Evolutionary conservation across 2,113 vertebrate species (phyloP), one percentile per base, ranked within the genome.

Genomic region (Actenoides lindsayi): DNA sequence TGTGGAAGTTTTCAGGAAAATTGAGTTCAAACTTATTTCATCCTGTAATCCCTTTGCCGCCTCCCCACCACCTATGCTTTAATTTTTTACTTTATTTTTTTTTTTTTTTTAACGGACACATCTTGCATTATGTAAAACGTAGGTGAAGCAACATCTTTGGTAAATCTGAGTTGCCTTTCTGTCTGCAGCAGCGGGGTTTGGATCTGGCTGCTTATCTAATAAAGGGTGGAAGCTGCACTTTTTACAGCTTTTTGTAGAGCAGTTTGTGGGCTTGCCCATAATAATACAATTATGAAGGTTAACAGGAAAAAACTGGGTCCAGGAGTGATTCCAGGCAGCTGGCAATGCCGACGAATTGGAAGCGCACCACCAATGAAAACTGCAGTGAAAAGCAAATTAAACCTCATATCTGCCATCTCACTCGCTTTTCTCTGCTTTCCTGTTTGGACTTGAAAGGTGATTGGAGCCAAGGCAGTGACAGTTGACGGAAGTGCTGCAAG

Each of bases 391-490:
- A 99, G 98, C 99, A 99, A 98, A 99, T 99, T 98, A 99, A 99
- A 98, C 98, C 98, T 98, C 98, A 98, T 99, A 99, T 99, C 99
- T 99, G 98, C 99, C 98, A 98, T 99, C 98, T 98, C 98, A 98
- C 98, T 98, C 97, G 98, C 99, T 99, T 98, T 98, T 98, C 98
- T 98, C 98, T 98, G 98, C 98, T 98, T 99, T 99, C 99, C 99
- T 99, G 99, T 99, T 99, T 99, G 99, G 99, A 99, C 99, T 99
- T 99, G 98, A 99, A 98, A 99, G 98, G 98, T 99, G 98, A 99
- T 99, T 99, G 99, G 99, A 98, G 99, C 98, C 98, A 98, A 98
- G 98, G 98, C 99, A 98, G 97, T 99, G 99, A 99, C 99, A 99
- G 99, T 99, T 99, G 99, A 98, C 99, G 99, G 99, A 99, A 99